Base-by-base conservation (phyloP, 2,888 invertebrate species). In the Lomographa bimaculata region DNA sequence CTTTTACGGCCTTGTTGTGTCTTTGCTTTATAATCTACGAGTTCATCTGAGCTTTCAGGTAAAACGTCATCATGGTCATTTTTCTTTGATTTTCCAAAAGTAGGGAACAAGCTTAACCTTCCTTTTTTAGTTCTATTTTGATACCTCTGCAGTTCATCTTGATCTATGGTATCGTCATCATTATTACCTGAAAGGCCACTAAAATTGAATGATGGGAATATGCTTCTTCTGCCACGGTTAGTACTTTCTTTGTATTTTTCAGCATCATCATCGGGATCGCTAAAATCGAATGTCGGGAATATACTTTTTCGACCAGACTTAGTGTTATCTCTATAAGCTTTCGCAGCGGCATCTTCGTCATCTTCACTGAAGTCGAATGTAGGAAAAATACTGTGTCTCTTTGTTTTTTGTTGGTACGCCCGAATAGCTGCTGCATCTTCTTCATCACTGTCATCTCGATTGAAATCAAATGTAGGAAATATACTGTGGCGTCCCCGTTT, bases 21-120 rank as follows among this genome's bases (percentile, higher is more conserved):
- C 57, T 86, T 86, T 41, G 79, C 82, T 56, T 84, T 84, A 45
- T 87, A 87, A 37, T 79, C 74, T 1, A 81, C 78, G 11, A 87
- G 63, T 58, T 89, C 89, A 34, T 86, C 87, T 7, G 86, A 84
- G 57, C 79, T 82, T 57, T 87, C 87, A 1, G 87, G 86, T 59
- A 87, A 64, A 11, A 76, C 62, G 18, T 79, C 76, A 25, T 87
- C 85, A 29, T 87, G 86, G 12, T 53, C 55, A 12, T 43, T 64
- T 49, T 76, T 78, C 51, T 79, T 79, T 11, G 74, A 64, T 35
- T 69, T 81, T 2, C 85, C 84, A 58, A 86, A 87, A 10, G 86
- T 80, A 19, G 86, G 86, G 37, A 87, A 85, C 24, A 86, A 52
- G 49, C 87, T 87, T 3, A 83, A 57, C 5, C 86, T 71, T 9